Evolutionary conservation across 2,888 invertebrate species (phyloP).

Genomic region (Mystacides longicornis): DNA sequence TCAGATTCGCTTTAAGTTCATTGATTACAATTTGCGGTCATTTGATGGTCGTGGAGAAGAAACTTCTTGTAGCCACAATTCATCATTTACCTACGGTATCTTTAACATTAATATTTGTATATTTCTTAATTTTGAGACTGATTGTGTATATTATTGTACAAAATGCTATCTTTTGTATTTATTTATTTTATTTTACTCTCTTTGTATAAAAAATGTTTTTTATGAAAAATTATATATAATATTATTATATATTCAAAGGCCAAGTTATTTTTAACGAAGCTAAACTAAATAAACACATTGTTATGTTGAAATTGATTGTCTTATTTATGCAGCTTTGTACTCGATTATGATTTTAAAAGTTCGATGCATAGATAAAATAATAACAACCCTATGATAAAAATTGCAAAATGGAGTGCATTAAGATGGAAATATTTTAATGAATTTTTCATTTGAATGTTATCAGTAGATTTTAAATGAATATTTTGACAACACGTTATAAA

Average conservation of each 20-base stretch:
- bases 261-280: constrained; percentile 1
- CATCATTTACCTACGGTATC: constrained; percentile 14
- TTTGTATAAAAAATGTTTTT: constrained; percentile 1
- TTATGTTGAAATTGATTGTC: no score
- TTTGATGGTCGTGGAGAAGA: background rate
- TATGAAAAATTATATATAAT: background rate
- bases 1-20: constrained; percentile 4
- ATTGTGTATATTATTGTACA: constrained; percentile 27
- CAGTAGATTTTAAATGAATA: no score
- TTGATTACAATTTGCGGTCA: background rate
- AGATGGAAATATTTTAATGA: no score
- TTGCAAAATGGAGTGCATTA: no score
- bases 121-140: constrained; percentile 27
- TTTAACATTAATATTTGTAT: constrained; percentile 24
- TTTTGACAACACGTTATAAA: no score
- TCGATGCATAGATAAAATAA: no score
- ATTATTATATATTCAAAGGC: constrained; percentile 3
- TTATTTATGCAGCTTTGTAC: no score
- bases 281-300: no score
- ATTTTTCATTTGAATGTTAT: no score
- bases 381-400: no score
- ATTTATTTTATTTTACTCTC: constrained; percentile 9
- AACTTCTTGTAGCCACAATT: background rate
- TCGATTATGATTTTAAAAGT: no score
- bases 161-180: constrained; percentile 19